These are phyloP conservation scores for Euglossa dilemma DNA, from an alignment of 1,140 invertebrate genomes.

Conservation along the genomic window DNA sequence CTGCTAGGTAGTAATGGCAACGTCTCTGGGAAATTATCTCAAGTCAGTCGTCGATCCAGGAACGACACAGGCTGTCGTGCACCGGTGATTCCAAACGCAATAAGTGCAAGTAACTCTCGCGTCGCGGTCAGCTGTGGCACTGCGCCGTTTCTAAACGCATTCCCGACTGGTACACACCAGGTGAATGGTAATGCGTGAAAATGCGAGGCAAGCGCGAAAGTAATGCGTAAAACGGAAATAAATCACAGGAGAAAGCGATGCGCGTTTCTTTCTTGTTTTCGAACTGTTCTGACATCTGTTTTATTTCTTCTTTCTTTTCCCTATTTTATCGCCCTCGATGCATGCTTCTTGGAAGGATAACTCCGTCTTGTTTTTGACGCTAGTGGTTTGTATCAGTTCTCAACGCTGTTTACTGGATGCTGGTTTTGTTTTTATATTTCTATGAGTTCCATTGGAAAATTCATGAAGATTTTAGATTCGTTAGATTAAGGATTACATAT, in stretches of 20 bases:
- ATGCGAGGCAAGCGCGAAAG: constrained; percentile 41
- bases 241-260: constrained; percentile 48
- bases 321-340: too few relatives aligned
- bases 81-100: not conserved
- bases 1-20: not conserved
- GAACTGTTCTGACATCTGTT: constrained; percentile 3
- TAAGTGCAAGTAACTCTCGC: constrained; percentile 23
- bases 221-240: constrained; percentile 46
- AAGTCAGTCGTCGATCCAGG: not conserved
- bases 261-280: constrained; percentile 14
- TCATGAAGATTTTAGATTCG: too few relatives aligned
- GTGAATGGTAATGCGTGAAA: constrained; percentile 43
- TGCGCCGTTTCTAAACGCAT: not conserved
- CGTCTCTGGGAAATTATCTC: not conserved
- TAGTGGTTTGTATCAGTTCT: not conserved
- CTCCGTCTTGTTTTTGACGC: not conserved
- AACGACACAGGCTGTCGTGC: not conserved
- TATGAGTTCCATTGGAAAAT: not conserved
- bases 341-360: too few relatives aligned
- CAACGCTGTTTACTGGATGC: too few relatives aligned
- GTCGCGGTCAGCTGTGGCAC: constrained; percentile 6
- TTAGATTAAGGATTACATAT: too few relatives aligned
- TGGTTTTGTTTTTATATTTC: too few relatives aligned
- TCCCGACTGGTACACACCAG: not conserved
- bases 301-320: not conserved